Evolutionary conservation across 2,797 vertebrate genomes (phyloP).

Genomic region (Intellagama lesueurii): DNA sequence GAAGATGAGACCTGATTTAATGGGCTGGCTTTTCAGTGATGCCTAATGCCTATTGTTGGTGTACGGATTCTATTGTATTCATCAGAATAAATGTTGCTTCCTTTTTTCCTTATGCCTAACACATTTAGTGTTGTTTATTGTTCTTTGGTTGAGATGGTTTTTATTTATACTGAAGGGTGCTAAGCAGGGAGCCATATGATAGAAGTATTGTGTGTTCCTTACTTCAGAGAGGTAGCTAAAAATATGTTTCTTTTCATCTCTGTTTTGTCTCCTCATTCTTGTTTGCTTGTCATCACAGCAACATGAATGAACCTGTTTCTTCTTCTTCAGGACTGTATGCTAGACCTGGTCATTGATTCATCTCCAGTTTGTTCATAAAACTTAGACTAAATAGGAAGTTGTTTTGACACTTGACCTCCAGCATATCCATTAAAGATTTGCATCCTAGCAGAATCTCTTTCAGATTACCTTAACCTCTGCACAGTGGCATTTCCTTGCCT

Average conservation of each 20-base stretch:
- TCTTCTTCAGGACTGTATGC: constrained; percentile 58
- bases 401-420: constrained; percentile 65
- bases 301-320: constrained; percentile 34
- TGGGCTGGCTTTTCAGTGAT: no score
- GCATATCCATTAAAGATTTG: constrained; percentile 42
- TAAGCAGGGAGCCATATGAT: neutral
- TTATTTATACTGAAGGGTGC: no score
- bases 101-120: no score
- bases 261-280: neutral
- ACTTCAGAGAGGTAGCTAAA: constrained; percentile 21
- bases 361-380: constrained; percentile 59
- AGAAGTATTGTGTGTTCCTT: constrained; percentile 22
- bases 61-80: no score
- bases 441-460: constrained; percentile 54
- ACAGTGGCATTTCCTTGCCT: neutral
- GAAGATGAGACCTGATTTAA: no score
- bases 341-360: constrained; percentile 62
- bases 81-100: no score
- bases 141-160: no score
- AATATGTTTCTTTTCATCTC: constrained; percentile 5
- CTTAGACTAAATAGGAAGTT: constrained; percentile 49
- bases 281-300: constrained; percentile 34
- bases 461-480: constrained; percentile 54
- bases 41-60: no score
- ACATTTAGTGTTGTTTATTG: no score